Evolutionary conservation across 2,888 invertebrate species (phyloP).

Genomic region (Xanthia togata): DNA sequence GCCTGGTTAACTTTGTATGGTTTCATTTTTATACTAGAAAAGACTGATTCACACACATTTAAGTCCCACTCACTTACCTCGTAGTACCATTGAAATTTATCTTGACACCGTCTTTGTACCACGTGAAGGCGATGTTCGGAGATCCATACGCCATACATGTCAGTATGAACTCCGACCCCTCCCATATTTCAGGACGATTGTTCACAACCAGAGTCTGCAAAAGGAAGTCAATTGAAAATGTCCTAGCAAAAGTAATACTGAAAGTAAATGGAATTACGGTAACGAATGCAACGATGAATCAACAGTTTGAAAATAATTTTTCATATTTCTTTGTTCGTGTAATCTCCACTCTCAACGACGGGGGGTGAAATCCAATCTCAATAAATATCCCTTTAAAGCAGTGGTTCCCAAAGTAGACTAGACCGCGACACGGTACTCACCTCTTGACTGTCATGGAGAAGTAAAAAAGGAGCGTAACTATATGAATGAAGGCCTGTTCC

Average conservation of each 20-base stretch:
- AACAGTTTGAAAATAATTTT: not conserved
- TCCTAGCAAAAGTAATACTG: not conserved
- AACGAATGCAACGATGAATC: not conserved
- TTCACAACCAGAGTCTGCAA: slow-evolving; percentile 82
- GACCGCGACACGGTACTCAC: too few relatives aligned
- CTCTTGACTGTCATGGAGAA: too few relatives aligned
- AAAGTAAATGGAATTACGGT: not conserved
- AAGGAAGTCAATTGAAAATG: not conserved
- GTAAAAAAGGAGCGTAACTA: too few relatives aligned
- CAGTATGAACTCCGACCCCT: slow-evolving; percentile 94
- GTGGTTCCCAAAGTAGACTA: too few relatives aligned
- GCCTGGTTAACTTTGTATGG: not conserved
- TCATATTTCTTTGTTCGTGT: not conserved
- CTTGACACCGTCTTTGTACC: slow-evolving; percentile 95
- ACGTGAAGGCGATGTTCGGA: slow-evolving; percentile 93
- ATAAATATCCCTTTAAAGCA: not conserved
- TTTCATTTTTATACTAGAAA: not conserved
- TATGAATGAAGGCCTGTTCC: too few relatives aligned
- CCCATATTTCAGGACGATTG: slow-evolving; percentile 90
- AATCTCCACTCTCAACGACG: not conserved
- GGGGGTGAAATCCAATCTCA: not conserved
- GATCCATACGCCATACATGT: slow-evolving; percentile 95
- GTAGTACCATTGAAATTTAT: slow-evolving; percentile 94
- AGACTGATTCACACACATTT: not conserved
- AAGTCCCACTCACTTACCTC: slow-evolving; percentile 82